A percentile compares a stretch with the other conserved stretches of the same genome.
Conservation (phyloP, 2,888 invertebrate species). For the Dasypogon diadema region DNA sequence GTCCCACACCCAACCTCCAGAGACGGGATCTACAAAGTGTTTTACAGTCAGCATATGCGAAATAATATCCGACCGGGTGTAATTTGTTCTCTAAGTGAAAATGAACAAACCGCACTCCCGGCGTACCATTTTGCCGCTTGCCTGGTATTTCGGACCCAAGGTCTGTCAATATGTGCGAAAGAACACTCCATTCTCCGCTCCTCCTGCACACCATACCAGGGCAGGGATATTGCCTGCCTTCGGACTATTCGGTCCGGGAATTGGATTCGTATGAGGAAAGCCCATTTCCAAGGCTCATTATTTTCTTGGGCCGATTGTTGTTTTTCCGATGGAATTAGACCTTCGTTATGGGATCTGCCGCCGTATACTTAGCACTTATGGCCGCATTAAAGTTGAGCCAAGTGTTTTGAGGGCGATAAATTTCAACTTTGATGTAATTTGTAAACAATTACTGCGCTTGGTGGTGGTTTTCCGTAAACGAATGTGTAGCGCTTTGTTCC, state of each 20-base stretch:
- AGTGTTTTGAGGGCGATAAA: conserved; percentile 50
- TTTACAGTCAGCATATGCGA: conserved; percentile 49
- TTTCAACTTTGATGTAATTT: conserved; percentile 52
- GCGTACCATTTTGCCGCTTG: too few species aligned
- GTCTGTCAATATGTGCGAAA: conserved; percentile 36
- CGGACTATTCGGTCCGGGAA: conserved; percentile 40
- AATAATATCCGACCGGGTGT: conserved; percentile 47
- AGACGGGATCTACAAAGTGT: conserved; percentile 25
- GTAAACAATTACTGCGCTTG: conserved; percentile 29
- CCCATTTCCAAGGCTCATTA: conserved; percentile 53
- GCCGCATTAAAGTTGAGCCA: conserved; percentile 45
- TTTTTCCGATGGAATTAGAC: conserved; percentile 52
- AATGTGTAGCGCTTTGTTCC: background rate
- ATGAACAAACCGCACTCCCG: conserved; percentile 50
- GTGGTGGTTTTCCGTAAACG: background rate
- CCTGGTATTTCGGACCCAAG: background rate
- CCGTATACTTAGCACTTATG: conserved; percentile 48
- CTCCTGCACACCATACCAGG: background rate
- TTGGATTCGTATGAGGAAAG: conserved; percentile 45
- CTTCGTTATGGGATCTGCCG: conserved; percentile 36
- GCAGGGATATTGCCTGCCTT: background rate
- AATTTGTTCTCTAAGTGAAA: conserved; percentile 48
- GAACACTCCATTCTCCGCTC: background rate
- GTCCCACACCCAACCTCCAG: background rate
- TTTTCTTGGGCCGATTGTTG: conserved; percentile 52